phyloP scores from a whole-genome alignment of 2,888 invertebrate genomes.

The Cyrtodaria siliqua region DNA sequence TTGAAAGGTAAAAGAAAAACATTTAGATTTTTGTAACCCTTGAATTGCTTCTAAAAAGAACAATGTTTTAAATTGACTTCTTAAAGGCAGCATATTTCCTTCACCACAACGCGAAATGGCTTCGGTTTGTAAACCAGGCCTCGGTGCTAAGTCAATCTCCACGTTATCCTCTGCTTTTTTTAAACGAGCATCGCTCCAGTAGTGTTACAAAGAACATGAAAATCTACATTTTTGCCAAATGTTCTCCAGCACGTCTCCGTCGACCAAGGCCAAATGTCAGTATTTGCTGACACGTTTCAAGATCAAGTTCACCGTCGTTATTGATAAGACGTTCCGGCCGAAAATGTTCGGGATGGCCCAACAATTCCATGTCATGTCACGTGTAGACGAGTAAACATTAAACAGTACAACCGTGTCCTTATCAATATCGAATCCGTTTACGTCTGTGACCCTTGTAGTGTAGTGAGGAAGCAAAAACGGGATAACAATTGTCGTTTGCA shows the following conservation, averaged over 20 bases:
- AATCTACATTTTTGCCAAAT: constrained; percentile 66
- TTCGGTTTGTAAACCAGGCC: too few species aligned
- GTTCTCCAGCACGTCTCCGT: constrained; percentile 74
- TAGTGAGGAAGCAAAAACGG: constrained; percentile 71
- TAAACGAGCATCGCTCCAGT: too few species aligned
- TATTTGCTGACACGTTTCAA: constrained; percentile 41
- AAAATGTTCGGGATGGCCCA: constrained; percentile 22
- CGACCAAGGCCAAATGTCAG: constrained; percentile 68
- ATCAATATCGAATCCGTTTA: constrained; percentile 19
- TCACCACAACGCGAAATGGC: too few species aligned
- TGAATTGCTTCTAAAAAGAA: too few species aligned
- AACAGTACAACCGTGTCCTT: constrained; percentile 46
- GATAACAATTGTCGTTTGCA: constrained; percentile 55
- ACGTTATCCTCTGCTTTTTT: too few species aligned
- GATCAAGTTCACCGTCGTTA: constrained; percentile 10
- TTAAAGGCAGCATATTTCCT: too few species aligned
- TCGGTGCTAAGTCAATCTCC: too few species aligned
- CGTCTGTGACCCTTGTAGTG: constrained; percentile 48
- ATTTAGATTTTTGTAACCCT: too few species aligned
- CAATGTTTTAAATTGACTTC: too few species aligned
- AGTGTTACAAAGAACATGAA: constrained; percentile 59
- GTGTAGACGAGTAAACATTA: constrained; percentile 43
- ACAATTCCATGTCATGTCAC: constrained; percentile 43
- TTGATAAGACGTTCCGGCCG: constrained; percentile 47
- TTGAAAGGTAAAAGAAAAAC: too few species aligned